Conservation (phyloP, 2,888 invertebrate species). For the Silvanus unidentatus region DNA sequence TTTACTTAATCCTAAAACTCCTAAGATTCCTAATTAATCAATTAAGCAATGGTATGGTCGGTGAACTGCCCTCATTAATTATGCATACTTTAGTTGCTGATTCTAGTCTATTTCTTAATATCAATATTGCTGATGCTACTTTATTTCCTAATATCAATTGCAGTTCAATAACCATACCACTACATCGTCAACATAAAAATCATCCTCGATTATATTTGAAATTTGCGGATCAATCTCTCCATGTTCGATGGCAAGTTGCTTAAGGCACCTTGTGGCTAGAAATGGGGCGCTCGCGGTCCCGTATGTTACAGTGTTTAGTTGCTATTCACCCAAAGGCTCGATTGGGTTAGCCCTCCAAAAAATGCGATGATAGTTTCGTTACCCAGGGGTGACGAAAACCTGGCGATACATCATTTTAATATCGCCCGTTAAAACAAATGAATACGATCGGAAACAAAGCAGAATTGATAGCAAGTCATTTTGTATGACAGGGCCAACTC, state of each 20-base stretch:
- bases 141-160: too few relatives aligned
- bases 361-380: background rate
- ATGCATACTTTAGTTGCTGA: too few relatives aligned
- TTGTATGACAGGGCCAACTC: background rate
- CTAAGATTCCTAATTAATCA: too few relatives aligned
- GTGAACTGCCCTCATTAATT: too few relatives aligned
- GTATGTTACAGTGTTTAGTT: constrained; percentile 11
- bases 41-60: too few relatives aligned
- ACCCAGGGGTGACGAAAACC: background rate
- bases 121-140: too few relatives aligned
- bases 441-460: background rate
- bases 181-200: constrained; percentile 15
- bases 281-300: constrained; percentile 13
- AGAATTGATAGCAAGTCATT: constrained; percentile 1
- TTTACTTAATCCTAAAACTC: too few relatives aligned
- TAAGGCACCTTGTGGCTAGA: constrained; percentile 4
- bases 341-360: background rate
- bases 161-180: too few relatives aligned
- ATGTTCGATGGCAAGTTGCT: constrained; percentile 2
- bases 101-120: too few relatives aligned
- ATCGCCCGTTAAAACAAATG: background rate
- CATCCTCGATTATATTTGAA: background rate
- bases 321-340: background rate
- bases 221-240: background rate
- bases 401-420: constrained; percentile 1